Evolutionary conservation across 1,140 invertebrate genomes (phyloP).

Genomic region (Hestina assimilis): DNA sequence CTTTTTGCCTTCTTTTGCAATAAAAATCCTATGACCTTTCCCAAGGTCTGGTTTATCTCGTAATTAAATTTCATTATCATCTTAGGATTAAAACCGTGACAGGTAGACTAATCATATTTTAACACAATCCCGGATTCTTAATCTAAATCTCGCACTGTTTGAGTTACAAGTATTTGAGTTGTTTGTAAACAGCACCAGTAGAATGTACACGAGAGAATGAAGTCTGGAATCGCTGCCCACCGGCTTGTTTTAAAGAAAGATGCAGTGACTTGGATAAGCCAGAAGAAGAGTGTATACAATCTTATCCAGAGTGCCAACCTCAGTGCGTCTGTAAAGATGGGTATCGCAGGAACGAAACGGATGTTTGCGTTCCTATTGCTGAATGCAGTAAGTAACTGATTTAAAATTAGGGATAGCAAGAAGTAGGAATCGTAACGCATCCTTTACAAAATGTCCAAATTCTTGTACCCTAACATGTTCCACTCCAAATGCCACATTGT

Average conservation of each 20-base stretch:
- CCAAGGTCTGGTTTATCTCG: too few species aligned
- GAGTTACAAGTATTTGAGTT: too few species aligned
- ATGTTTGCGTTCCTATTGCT: slow-evolving; percentile 29
- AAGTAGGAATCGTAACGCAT: too few species aligned
- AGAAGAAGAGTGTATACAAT: slow-evolving; percentile 3
- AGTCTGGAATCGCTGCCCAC: slow-evolving; percentile 35
- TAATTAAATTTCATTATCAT: too few species aligned
- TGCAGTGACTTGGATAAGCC: slow-evolving; percentile 29
- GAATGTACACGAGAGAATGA: slow-evolving; percentile 45
- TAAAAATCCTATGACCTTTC: too few species aligned
- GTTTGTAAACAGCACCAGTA: slow-evolving; percentile 31
- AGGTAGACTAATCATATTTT: background rate
- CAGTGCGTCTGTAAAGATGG: slow-evolving; percentile 37
- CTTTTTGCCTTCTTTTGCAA: too few species aligned
- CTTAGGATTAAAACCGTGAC: too few species aligned
- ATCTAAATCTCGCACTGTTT: too few species aligned
- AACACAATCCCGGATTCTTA: too few species aligned
- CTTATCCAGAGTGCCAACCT: slow-evolving; percentile 19
- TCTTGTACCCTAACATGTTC: slow-evolving; percentile 31
- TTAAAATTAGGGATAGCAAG: too few species aligned
- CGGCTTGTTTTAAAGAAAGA: slow-evolving; percentile 32
- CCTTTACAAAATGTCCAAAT: too few species aligned
- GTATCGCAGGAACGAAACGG: slow-evolving; percentile 30
- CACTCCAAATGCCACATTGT: slow-evolving; percentile 21
- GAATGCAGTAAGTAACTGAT: slow-evolving; percentile 41